Percentiles rank a stretch among this genome's conserved stretches.
These are phyloP conservation scores for Glyphotaelius pellucidus DNA, from an alignment of 2,888 invertebrate genomes.

Conservation along the genomic window DNA sequence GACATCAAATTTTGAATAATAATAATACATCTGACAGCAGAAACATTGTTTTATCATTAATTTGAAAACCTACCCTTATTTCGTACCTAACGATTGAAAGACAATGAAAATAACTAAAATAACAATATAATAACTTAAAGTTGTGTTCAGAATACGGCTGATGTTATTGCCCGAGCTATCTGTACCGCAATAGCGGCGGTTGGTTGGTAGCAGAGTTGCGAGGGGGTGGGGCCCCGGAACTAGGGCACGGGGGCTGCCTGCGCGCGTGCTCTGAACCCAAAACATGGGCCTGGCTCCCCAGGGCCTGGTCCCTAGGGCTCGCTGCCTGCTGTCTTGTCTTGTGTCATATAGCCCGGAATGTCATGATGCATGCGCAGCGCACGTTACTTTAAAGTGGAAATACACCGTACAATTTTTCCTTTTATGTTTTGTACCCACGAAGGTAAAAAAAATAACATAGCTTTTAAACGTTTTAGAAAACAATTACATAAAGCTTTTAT, in stretches of 20 bases:
- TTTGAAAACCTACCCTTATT: no score
- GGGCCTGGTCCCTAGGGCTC: background rate
- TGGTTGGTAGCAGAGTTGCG: background rate
- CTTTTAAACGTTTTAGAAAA: background rate
- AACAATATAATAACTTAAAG: background rate
- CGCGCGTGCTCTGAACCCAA: conserved; percentile 19
- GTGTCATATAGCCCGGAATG: background rate
- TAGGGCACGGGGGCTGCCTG: conserved; percentile 32
- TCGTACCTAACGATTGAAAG: no score
- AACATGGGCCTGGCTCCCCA: background rate
- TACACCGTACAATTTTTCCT: background rate
- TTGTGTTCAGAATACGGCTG: background rate
- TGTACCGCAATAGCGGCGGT: background rate
- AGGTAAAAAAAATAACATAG: background rate
- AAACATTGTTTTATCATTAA: no score
- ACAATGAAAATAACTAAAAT: background rate
- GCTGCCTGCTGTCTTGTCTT: background rate
- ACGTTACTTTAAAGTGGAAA: background rate
- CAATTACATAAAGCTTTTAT: background rate
- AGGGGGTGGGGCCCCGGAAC: background rate
- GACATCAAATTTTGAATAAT: no score
- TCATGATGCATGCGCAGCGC: background rate
- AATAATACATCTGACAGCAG: no score
- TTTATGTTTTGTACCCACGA: background rate
- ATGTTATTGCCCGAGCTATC: background rate